These are phyloP conservation scores for Hirtodrosophila confusa DNA, from an alignment of 2,888 invertebrate genomes.

Conservation along the genomic window DNA sequence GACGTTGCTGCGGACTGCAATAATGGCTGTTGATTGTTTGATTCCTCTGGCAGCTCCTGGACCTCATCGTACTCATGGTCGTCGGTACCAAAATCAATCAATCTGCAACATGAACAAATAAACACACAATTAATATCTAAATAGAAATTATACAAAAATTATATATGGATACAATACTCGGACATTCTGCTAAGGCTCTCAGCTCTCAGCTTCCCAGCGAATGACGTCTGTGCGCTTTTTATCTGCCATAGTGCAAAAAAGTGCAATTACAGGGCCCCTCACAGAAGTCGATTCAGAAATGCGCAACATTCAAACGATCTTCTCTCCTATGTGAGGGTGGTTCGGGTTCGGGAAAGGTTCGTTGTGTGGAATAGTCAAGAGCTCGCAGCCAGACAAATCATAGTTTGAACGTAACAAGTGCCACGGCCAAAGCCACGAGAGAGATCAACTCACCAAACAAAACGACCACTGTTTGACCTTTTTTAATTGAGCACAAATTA, in stretches of 20 bases:
- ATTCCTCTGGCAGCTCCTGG: conserved; percentile 78
- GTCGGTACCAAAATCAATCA: conserved; percentile 82
- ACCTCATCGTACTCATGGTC: conserved; percentile 83
- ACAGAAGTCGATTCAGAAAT: conserved; percentile 1
- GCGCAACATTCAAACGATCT: not conserved
- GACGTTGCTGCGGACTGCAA: conserved; percentile 48
- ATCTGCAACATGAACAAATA: conserved; percentile 53
- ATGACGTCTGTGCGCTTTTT: conserved; percentile 4
- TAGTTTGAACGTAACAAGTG: conserved; percentile 46
- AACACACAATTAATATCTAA: not conserved
- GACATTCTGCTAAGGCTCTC: conserved; percentile 1
- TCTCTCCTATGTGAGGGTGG: not conserved
- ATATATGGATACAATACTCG: not conserved
- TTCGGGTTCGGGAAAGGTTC: conserved; percentile 13
- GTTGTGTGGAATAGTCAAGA: conserved; percentile 32
- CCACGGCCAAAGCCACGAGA: conserved; percentile 65
- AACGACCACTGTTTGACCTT: conserved; percentile 72
- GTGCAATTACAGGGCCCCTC: conserved; percentile 18
- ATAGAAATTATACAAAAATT: not conserved
- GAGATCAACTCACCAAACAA: conserved; percentile 53
- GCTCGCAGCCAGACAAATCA: conserved; percentile 48
- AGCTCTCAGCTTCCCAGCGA: conserved; percentile 3
- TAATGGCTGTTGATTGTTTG: conserved; percentile 68
- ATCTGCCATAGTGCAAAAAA: not conserved
- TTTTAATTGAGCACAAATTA: conserved; percentile 80